These are phyloP conservation scores for Kuschelorhynchus macadamiae DNA, from an alignment of 2,888 invertebrate species.

Conservation along the genomic window DNA sequence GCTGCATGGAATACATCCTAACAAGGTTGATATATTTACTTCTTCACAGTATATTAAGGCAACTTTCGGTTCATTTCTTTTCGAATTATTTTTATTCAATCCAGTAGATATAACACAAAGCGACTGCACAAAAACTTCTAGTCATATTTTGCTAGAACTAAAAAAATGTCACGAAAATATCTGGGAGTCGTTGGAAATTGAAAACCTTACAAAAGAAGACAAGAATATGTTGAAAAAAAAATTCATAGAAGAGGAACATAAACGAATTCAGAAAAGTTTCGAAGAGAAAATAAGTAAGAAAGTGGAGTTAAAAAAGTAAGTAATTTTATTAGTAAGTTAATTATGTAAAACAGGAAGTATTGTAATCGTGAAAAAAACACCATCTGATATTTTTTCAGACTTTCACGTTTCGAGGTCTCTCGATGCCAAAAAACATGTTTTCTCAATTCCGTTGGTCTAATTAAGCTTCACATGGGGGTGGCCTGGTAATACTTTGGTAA, in stretches of 20 bases:
- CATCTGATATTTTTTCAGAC: no score
- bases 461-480: no score
- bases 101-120: conserved; percentile 76
- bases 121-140: conserved; percentile 74
- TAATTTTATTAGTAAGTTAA: no score
- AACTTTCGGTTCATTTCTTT: conserved; percentile 80
- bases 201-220: conserved; percentile 72
- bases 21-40: conserved; percentile 79
- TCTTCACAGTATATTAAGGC: conserved; percentile 81
- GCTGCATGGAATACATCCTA: conserved; percentile 71
- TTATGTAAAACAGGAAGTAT: no score
- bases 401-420: no score
- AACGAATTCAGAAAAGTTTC: conserved; percentile 71
- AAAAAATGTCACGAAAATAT: conserved; percentile 72
- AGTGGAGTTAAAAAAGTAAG: conserved; percentile 70
- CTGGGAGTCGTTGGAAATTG: conserved; percentile 75
- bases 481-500: no score
- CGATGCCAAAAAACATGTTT: no score
- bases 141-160: conserved; percentile 77
- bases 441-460: no score
- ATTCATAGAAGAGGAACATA: conserved; percentile 73
- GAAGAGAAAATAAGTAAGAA: conserved; percentile 72
- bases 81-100: conserved; percentile 80
- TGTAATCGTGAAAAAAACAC: no score
- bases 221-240: conserved; percentile 73